Conservation (phyloP, 2,888 invertebrate genomes). For the Torymus tubicola region DNA sequence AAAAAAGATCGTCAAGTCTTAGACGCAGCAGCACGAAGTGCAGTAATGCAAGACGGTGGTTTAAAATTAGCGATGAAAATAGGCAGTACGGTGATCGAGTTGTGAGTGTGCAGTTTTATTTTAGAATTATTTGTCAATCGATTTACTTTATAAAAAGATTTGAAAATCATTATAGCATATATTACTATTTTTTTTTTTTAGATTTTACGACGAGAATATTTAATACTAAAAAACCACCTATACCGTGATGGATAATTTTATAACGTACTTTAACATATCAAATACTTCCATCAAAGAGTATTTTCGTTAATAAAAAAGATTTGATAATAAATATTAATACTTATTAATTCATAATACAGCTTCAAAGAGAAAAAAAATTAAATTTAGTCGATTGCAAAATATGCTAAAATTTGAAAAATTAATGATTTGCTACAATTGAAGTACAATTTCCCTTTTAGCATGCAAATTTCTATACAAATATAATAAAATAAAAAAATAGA, state of each 20-base stretch:
- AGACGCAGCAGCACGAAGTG: slow-evolving; percentile 48
- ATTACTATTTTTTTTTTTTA: background rate
- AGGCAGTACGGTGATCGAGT: slow-evolving; percentile 48
- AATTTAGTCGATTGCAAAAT: too few relatives aligned
- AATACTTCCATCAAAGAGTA: too few relatives aligned
- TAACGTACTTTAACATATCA: background rate
- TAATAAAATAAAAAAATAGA: background rate
- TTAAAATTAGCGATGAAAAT: slow-evolving; percentile 59
- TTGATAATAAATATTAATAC: too few relatives aligned
- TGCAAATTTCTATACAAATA: background rate
- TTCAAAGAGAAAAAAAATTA: too few relatives aligned
- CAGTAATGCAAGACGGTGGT: slow-evolving; percentile 52
- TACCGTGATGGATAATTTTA: background rate
- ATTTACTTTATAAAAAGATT: slow-evolving; percentile 38
- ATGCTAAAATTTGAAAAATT: too few relatives aligned
- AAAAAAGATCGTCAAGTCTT: slow-evolving; percentile 60
- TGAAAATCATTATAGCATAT: background rate
- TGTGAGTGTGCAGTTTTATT: slow-evolving; percentile 52
- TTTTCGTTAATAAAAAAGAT: too few relatives aligned
- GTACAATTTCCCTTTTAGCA: too few relatives aligned
- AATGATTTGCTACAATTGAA: too few relatives aligned
- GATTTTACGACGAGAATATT: slow-evolving; percentile 9
- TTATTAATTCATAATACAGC: too few relatives aligned
- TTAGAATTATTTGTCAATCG: slow-evolving; percentile 58
- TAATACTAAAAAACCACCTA: slow-evolving; percentile 5